Conservation (phyloP, 2,888 invertebrate genomes). For the Eustalomyia histrio region DNA sequence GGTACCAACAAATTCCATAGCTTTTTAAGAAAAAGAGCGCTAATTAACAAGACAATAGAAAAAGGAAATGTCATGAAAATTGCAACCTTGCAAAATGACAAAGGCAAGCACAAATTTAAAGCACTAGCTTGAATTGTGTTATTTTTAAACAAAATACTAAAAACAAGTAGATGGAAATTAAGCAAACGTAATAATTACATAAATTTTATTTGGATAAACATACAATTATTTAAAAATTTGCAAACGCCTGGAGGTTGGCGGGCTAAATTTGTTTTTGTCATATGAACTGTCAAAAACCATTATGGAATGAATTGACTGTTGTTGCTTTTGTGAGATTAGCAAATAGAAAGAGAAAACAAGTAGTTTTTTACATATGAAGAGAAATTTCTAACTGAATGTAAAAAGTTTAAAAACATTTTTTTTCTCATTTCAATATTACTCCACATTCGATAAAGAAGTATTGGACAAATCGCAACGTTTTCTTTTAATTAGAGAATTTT, state of each 20-base stretch:
- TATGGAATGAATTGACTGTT: slow-evolving; percentile 20
- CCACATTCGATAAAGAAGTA: slow-evolving; percentile 42
- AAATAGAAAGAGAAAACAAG: slow-evolving; percentile 21
- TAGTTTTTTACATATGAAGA: slow-evolving; percentile 16
- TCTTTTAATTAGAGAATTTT: slow-evolving; percentile 8
- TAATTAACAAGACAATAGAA: background rate
- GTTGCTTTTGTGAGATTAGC: slow-evolving; percentile 36
- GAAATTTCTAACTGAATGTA: slow-evolving; percentile 53
- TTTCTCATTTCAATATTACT: slow-evolving; percentile 23
- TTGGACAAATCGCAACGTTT: slow-evolving; percentile 46
- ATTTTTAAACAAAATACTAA: background rate
- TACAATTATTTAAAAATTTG: slow-evolving; percentile 4
- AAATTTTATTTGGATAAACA: background rate
- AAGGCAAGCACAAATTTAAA: background rate
- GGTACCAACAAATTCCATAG: too few species aligned
- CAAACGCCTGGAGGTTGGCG: slow-evolving; percentile 10
- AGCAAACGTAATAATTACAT: background rate
- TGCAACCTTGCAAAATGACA: background rate
- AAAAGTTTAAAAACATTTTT: slow-evolving; percentile 45
- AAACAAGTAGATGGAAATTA: background rate
- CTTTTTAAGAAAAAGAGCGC: background rate
- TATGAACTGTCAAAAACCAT: slow-evolving; percentile 45
- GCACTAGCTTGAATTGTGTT: background rate
- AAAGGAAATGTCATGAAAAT: background rate
- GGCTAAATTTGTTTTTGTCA: slow-evolving; percentile 26